Evolutionary conservation across 2,113 vertebrate species (phyloP), one percentile per base, ranked within the genome.

Genomic region (Festucalex cinctus): DNA sequence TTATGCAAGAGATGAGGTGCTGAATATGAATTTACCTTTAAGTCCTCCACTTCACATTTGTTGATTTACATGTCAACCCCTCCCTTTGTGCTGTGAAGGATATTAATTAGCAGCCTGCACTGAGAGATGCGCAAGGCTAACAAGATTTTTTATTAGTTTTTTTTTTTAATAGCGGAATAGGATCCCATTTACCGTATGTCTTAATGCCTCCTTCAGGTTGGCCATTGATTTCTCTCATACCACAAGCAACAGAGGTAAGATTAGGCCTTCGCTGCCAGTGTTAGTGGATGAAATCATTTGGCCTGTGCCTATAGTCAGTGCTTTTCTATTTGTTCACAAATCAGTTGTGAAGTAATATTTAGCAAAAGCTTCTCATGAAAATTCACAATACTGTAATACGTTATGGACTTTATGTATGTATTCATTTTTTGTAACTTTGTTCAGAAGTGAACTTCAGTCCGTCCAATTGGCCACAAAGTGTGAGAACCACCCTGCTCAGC

Each of bases 121-220:
- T 1, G 56, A 82, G 73, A 63, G 63, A 75, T 85, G 69, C 56
- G 77, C 73, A 39, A 48, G 70, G 69, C 84, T 85, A 88, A 87
- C 83, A 75, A 68, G 84, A 87, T 78, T 86, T 79, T 72, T 4
- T 53, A n/a, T n/a, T n/a, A n/a, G 64, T 44, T 44, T 3, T 0
- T 44, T 43, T 43, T 43, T 43, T 43, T 44, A 60, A 75, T 84
- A 83, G 79, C 77, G 70, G 76, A 63, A 51, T 70, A 80, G 78
- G 83, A 81, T 88, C 76, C 82, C 83, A 88, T 90, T 92, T 93
- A 90, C 89, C 81, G 88, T 85, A 90, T 57, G 83, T 78, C 86
- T 76, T 91, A 90, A 91, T 90, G 91, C 83, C 78, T 88, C 87
- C 82, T 86, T 71, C 84, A 90, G 83, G 89, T 92, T 88, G 84